Evolutionary conservation across 2,113 vertebrate species (phyloP), one percentile per base, ranked within the genome.

Genomic region (Tympanuchus pallidicinctus): DNA sequence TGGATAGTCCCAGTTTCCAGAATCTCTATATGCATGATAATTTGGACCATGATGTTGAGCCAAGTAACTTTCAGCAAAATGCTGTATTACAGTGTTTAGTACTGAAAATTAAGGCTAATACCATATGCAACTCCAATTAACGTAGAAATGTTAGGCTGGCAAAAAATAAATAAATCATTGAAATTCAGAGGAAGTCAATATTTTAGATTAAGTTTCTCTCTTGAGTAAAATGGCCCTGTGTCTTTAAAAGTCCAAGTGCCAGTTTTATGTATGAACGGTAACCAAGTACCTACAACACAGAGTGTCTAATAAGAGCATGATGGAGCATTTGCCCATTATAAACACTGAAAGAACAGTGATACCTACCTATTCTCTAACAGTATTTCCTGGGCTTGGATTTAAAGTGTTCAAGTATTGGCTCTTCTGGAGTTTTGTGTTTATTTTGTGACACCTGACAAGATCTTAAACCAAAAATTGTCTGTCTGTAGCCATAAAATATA

Each of bases 361-460:
- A 45, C 60, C 40, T 52, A 38, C 45, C 32, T 57, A 27, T 67
- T 75, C 66, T 65, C 71, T 42, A 67, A 47, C 9, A 10, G 11
- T 82, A 65, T 69, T 86, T 93, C 43, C 69, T 83, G 6, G 1
- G 2, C 69, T 90, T 83, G 76, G 73, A 71, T 67, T 82, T 75
- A 56, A 87, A 10, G 13, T 48, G 61, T 78, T 54, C 28, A 90
- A 57, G 67, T 66, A 85, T 70, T 88, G 83, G 78, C 82, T 5
- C 1, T 59, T 86, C 61, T 88, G 77, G 61, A 71, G 38, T 10
- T 38, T 38, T 38, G 38, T 38, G 60, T 54, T 72, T 85, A 80
- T 77, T 89, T 91, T 96, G 80, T 81, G 91, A 91, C 60, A 71
- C 45, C 69, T 66, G 95, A 96, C 84, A 95, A 65, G 81, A 84